Conservation (phyloP, 2,797 vertebrate genomes). For the Arnoldichthys spilopterus region DNA sequence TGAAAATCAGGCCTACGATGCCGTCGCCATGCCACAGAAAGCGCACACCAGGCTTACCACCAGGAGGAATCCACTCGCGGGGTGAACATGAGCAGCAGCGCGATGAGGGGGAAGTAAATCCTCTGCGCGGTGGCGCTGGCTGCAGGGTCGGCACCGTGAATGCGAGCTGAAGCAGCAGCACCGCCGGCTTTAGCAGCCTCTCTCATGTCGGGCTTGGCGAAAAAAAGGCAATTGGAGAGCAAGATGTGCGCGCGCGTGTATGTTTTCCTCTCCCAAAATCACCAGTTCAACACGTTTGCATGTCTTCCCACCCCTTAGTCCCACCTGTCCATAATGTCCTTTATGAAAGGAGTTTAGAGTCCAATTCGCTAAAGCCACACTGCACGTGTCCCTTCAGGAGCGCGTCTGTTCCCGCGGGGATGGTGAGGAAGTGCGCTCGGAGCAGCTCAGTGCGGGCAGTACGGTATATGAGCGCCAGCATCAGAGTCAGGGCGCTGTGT, state of each 20-base stretch:
- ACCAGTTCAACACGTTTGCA: slow-evolving; percentile 5
- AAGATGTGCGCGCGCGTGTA: too few species aligned
- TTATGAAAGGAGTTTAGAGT: not conserved
- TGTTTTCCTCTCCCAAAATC: not conserved
- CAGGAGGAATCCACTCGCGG: slow-evolving; percentile 91
- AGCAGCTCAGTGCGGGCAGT: slow-evolving; percentile 9
- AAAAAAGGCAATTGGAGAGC: not conserved
- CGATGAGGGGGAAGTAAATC: slow-evolving; percentile 74
- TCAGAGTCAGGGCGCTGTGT: slow-evolving; percentile 7
- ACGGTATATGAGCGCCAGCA: slow-evolving; percentile 38
- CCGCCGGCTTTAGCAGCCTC: slow-evolving; percentile 12
- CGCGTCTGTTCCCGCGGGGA: not conserved
- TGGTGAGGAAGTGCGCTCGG: slow-evolving; percentile 1
- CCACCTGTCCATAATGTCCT: slow-evolving; percentile 1
- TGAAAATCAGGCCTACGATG: too few species aligned
- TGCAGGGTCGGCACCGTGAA: slow-evolving; percentile 31
- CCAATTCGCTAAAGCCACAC: too few species aligned
- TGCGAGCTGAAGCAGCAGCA: not conserved
- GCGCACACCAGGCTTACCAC: slow-evolving; percentile 87
- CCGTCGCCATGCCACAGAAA: not conserved
- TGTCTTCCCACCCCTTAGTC: not conserved
- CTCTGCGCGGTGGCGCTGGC: slow-evolving; percentile 69
- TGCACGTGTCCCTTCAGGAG: not conserved
- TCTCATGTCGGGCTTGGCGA: slow-evolving; percentile 26
- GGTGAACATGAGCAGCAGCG: slow-evolving; percentile 88